These are phyloP conservation scores for Nezara viridula DNA, from an alignment of 2,888 invertebrate species.

Conservation along the genomic window DNA sequence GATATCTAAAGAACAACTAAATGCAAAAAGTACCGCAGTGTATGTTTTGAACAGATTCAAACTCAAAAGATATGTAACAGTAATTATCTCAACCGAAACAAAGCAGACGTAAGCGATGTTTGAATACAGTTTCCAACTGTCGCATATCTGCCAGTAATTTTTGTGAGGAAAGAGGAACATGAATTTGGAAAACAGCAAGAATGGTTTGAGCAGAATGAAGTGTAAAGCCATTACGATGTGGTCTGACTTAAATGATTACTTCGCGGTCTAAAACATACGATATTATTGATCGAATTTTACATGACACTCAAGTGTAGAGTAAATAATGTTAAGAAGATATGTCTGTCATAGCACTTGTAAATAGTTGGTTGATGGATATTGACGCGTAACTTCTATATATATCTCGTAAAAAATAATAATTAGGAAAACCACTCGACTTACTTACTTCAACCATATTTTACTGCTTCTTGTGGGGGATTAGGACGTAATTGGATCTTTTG, in stretches of 20 bases:
- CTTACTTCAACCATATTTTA: no score
- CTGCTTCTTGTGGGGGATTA: no score
- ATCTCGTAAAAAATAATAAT: no score
- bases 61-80: not conserved
- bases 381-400: no score
- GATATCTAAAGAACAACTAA: not conserved
- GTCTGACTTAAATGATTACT: not conserved
- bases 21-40: not conserved
- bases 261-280: not conserved
- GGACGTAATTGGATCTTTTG: no score
- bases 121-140: not conserved
- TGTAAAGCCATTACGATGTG: not conserved
- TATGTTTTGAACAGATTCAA: not conserved
- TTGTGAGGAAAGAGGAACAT: not conserved
- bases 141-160: not conserved
- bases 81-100: not conserved
- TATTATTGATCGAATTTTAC: not conserved
- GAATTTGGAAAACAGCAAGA: not conserved
- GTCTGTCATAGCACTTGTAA: not conserved
- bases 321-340: not conserved
- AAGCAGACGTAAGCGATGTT: not conserved
- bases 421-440: no score
- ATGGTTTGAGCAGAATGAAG: not conserved
- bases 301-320: not conserved
- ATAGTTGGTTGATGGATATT: not conserved